These are phyloP conservation scores for Ornithoptera alexandrae DNA, from an alignment of 2,888 invertebrate genomes.

Conservation along the genomic window DNA sequence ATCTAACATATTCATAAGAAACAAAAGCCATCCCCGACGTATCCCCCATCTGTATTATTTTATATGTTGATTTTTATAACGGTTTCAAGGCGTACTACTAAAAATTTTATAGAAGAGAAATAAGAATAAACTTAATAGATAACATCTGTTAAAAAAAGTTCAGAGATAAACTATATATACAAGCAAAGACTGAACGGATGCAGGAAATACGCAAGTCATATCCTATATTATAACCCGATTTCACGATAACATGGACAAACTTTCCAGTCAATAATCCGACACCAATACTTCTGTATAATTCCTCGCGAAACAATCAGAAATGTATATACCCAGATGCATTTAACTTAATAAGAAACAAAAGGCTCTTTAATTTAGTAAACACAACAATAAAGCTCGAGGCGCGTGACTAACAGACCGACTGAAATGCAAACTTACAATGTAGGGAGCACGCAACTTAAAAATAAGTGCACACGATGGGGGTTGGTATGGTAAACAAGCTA, in stretches of 20 bases:
- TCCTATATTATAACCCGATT: neutral
- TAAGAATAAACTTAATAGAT: no score
- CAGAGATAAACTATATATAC: no score
- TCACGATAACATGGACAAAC: neutral
- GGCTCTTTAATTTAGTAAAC: slow-evolving; percentile 42
- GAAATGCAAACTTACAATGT: slow-evolving; percentile 36
- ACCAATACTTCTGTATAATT: neutral
- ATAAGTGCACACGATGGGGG: slow-evolving; percentile 36
- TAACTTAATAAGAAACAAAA: slow-evolving; percentile 34
- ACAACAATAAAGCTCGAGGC: slow-evolving; percentile 41
- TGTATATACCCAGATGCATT: slow-evolving; percentile 23
- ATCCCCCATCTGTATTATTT: no score
- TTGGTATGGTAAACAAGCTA: slow-evolving; percentile 40
- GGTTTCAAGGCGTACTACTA: no score
- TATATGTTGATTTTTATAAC: no score
- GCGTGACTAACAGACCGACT: slow-evolving; percentile 46
- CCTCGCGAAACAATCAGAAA: slow-evolving; percentile 3
- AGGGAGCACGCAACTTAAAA: slow-evolving; percentile 39
- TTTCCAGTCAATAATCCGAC: neutral
- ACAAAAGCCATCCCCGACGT: no score
- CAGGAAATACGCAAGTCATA: neutral
- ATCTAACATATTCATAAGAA: no score
- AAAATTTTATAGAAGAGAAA: no score
- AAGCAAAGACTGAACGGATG: no score
- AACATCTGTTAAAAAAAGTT: no score